Conservation (phyloP, 2,888 invertebrate genomes). For the Argynnis bischoffii region DNA sequence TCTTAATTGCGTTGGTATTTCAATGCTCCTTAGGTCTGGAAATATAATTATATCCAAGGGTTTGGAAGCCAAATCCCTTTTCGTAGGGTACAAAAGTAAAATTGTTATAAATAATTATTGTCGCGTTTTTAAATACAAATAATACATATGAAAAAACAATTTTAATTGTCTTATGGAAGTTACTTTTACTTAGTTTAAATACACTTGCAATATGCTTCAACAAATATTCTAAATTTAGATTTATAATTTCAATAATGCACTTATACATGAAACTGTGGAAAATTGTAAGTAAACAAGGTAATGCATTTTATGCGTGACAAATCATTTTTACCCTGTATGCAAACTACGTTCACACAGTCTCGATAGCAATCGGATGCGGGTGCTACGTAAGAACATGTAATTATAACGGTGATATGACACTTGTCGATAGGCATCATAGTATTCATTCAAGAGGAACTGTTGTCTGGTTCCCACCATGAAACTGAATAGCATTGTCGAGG, state of each 20-base stretch:
- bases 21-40: constrained; percentile 37
- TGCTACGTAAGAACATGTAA: constrained; percentile 37
- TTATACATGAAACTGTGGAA: background rate
- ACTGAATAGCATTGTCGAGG: constrained; percentile 57
- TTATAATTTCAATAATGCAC: background rate
- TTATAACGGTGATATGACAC: constrained; percentile 55
- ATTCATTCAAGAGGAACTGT: constrained; percentile 54
- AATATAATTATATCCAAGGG: constrained; percentile 36
- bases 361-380: constrained; percentile 42
- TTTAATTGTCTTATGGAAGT: too few species aligned
- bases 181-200: too few species aligned
- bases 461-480: constrained; percentile 63
- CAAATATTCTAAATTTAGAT: too few species aligned
- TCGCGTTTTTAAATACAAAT: too few species aligned
- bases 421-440: constrained; percentile 47
- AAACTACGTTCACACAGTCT: constrained; percentile 28
- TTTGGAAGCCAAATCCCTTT: constrained; percentile 28
- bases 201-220: too few species aligned
- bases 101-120: too few species aligned
- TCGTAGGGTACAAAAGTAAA: background rate
- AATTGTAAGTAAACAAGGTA: background rate
- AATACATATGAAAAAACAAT: too few species aligned
- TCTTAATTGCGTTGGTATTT: constrained; percentile 42
- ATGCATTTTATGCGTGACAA: background rate
- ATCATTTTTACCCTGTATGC: constrained; percentile 13